Percentiles rank a stretch among this genome's conserved stretches.
These are phyloP conservation scores for Alviniconcha marisindica DNA, from an alignment of 1,140 invertebrate species.

Conservation along the genomic window DNA sequence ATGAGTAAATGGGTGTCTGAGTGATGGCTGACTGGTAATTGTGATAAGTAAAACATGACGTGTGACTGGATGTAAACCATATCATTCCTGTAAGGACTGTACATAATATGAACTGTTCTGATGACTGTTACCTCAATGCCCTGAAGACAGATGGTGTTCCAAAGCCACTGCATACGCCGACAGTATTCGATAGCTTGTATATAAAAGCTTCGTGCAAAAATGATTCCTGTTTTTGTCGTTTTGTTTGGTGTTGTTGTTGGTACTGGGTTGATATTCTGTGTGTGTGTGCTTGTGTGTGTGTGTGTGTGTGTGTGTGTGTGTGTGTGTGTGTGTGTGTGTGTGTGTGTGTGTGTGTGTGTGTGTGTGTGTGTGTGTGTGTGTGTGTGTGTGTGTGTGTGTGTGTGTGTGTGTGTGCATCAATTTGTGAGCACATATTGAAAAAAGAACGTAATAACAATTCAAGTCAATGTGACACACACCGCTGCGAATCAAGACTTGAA, in stretches of 20 bases:
- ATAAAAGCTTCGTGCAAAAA: slow-evolving; percentile 24
- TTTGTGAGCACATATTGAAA: not conserved
- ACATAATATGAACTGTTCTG: not conserved
- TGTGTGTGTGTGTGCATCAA: not conserved
- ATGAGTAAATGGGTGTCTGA: no score
- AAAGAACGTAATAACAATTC: no score
- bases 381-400: slow-evolving; percentile 18
- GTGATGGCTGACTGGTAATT: no score
- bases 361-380: not conserved
- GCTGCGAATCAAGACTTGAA: no score
- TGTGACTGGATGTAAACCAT: not conserved
- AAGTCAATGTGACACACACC: no score
- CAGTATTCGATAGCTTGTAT: slow-evolving; percentile 12
- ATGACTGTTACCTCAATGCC: slow-evolving; percentile 13
- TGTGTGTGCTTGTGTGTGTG: not conserved
- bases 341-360: not conserved
- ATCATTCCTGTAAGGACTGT: not conserved
- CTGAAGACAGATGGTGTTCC: not conserved
- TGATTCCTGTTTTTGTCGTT: not conserved
- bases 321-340: not conserved
- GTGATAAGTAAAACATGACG: no score
- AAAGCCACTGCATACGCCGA: not conserved
- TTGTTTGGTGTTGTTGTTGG: not conserved
- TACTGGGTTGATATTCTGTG: no score
- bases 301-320: slow-evolving; percentile 19